Conservation (phyloP, 2,888 invertebrate genomes). For the Scaptomyza flava region DNA sequence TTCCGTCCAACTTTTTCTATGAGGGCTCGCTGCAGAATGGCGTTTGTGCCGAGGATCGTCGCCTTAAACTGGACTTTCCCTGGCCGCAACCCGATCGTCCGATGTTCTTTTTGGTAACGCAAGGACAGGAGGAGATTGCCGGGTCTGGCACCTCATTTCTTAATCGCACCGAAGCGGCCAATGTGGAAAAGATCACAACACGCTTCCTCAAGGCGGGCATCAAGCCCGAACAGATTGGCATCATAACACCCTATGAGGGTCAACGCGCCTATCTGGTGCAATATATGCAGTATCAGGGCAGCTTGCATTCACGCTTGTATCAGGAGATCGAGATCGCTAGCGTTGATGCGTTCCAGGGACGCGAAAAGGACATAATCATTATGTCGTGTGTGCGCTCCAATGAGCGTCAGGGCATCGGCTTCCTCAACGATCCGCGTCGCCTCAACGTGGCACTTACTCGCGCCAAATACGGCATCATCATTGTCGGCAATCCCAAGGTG, state of each 20-base stretch:
- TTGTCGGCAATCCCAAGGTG: conserved; percentile 99
- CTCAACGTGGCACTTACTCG: conserved; percentile 99
- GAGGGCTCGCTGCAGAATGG: conserved; percentile 99
- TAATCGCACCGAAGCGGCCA: conserved; percentile 98
- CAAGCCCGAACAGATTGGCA: conserved; percentile 98
- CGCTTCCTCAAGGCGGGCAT: conserved; percentile 97
- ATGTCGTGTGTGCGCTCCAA: conserved; percentile 99
- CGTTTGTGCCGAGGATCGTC: conserved; percentile 97
- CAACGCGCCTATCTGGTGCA: conserved; percentile 98
- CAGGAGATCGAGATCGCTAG: conserved; percentile 99
- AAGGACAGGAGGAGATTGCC: conserved; percentile 99
- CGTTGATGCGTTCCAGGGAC: conserved; percentile 99
- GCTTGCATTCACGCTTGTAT: conserved; percentile 97
- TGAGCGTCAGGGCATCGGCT: conserved; percentile 98
- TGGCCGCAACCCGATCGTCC: conserved; percentile 99
- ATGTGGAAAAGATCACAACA: conserved; percentile 99
- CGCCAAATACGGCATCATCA: conserved; percentile 98
- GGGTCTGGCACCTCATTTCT: conserved; percentile 99
- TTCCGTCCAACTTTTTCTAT: conserved; percentile 99
- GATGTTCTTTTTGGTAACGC: conserved; percentile 99
- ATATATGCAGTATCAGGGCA: conserved; percentile 99
- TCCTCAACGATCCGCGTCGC: conserved; percentile 98
- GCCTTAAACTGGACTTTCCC: conserved; percentile 97
- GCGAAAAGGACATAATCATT: conserved; percentile 99
- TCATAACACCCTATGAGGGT: conserved; percentile 99